A percentile compares a stretch with the other conserved stretches of the same genome.
Evolutionary conservation across 2,888 invertebrate genomes (phyloP).

Genomic region (Ganaspis brasiliensis): DNA sequence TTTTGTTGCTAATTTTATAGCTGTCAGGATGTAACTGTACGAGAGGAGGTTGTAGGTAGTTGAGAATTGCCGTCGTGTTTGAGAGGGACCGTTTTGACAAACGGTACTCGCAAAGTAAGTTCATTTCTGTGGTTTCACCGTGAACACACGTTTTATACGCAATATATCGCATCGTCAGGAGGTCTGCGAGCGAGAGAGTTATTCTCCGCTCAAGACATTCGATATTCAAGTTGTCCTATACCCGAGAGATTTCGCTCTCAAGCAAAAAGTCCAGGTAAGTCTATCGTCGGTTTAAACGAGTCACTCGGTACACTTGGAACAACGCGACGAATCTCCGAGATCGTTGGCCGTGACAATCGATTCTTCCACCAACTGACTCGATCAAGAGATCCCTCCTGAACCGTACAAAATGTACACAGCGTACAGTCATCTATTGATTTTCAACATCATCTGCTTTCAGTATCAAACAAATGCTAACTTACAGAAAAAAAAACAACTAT

Average conservation of each 20-base stretch:
- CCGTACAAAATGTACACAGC: not conserved
- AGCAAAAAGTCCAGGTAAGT: conserved; percentile 6
- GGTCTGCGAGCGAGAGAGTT: not conserved
- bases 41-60: conserved; percentile 70
- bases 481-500: too few species aligned
- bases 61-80: conserved; percentile 73
- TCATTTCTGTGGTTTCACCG: conserved; percentile 50
- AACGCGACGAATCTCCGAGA: conserved; percentile 3
- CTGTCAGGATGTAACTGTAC: conserved; percentile 66
- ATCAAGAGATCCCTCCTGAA: not conserved
- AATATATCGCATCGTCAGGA: conserved; percentile 19
- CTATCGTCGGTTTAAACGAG: conserved; percentile 2
- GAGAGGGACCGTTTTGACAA: conserved; percentile 74
- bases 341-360: conserved; percentile 19
- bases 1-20: not conserved
- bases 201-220: conserved; percentile 14
- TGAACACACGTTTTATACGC: conserved; percentile 39
- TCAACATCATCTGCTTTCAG: not conserved
- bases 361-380: conserved; percentile 16
- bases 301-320: conserved; percentile 1
- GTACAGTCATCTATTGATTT: not conserved
- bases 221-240: conserved; percentile 13
- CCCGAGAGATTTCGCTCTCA: not conserved
- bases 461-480: too few species aligned
- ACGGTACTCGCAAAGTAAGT: conserved; percentile 71